Conservation (phyloP, 92 coral and sea anemone genomes). For the Bergia sp. region DNA sequence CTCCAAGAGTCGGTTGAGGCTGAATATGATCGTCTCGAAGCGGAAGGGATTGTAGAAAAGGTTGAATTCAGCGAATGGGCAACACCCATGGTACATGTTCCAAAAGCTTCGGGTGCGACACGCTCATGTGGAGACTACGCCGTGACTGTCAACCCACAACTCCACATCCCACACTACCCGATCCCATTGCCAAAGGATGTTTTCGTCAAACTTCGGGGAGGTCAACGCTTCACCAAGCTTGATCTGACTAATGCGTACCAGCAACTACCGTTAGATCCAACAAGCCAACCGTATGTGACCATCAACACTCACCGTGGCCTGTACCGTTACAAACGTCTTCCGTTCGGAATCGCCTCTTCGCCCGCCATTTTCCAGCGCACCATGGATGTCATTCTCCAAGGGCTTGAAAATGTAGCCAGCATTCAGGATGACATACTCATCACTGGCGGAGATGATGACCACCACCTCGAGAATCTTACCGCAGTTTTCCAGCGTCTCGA, state of each 20-base stretch:
- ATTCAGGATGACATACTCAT: constrained; percentile 57
- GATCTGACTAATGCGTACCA: constrained; percentile 50
- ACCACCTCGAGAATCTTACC: background rate
- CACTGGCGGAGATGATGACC: constrained; percentile 38
- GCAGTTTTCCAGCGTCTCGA: constrained; percentile 39
- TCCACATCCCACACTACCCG: constrained; percentile 53
- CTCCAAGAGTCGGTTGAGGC: constrained; percentile 38
- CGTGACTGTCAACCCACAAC: constrained; percentile 49
- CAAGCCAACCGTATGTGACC: constrained; percentile 56
- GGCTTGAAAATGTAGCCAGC: constrained; percentile 32
- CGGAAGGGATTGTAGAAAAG: constrained; percentile 37
- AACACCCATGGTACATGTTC: constrained; percentile 59
- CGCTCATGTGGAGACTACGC: constrained; percentile 58
- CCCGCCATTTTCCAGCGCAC: constrained; percentile 52
- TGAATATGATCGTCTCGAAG: constrained; percentile 45
- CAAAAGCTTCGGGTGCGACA: constrained; percentile 37
- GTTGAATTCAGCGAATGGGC: constrained; percentile 54
- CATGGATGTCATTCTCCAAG: constrained; percentile 49
- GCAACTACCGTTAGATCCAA: constrained; percentile 51
- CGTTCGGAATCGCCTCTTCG: constrained; percentile 43
- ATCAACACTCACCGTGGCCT: constrained; percentile 63
- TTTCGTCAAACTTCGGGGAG: constrained; percentile 45
- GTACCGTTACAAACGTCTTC: constrained; percentile 35
- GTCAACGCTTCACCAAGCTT: constrained; percentile 46
- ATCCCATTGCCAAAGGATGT: constrained; percentile 48